phyloP scores from a whole-genome alignment of 2,113 vertebrate genomes.

The Calyptomena viridis region DNA sequence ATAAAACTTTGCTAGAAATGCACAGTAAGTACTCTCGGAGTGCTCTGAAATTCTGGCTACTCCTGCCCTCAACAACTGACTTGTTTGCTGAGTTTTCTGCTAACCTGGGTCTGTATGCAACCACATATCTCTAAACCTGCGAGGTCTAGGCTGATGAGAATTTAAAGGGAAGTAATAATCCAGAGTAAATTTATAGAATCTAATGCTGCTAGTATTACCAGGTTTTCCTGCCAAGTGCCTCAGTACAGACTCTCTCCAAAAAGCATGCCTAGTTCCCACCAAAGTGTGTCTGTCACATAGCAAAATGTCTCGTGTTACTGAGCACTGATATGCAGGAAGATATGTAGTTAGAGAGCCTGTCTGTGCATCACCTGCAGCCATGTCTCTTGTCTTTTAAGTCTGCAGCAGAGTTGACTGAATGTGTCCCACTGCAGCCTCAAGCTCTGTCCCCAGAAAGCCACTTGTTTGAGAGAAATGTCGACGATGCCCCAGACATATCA shows the following conservation, averaged over 20 bases:
- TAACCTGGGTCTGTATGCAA: neutral
- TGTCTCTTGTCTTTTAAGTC: neutral
- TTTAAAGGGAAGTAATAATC: neutral
- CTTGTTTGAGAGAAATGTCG: neutral
- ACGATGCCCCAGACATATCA: slow-evolving; percentile 72
- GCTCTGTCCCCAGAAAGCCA: slow-evolving; percentile 25
- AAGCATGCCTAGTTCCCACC: neutral
- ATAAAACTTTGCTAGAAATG: neutral
- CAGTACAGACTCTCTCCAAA: neutral
- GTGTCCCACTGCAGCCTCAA: neutral
- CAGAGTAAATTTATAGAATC: neutral
- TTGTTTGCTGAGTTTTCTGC: neutral
- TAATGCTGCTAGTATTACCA: neutral
- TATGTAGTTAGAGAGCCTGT: neutral
- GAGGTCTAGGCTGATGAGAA: neutral
- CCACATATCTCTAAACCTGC: neutral
- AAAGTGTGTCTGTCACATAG: neutral
- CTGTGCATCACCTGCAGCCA: neutral
- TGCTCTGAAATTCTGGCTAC: neutral
- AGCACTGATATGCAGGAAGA: neutral
- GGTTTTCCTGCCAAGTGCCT: neutral
- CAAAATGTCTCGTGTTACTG: neutral
- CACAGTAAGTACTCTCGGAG: neutral
- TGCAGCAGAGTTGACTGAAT: neutral
- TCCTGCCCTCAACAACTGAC: neutral